phyloP scores from a whole-genome alignment of 2,888 invertebrate species.

The Dryococelus australis region DNA sequence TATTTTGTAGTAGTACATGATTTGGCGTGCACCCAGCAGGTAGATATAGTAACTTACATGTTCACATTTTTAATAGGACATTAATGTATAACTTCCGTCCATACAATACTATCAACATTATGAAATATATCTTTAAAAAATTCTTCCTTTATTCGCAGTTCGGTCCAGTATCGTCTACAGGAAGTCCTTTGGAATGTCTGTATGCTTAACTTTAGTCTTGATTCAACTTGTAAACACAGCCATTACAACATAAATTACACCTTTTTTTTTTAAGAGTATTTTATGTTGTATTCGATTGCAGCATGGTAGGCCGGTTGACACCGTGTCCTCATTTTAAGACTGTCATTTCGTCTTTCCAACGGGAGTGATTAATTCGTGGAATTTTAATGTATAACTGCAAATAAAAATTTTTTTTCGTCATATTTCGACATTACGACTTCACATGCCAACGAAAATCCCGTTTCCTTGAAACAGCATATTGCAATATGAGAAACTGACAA shows the following conservation, averaged over 20 bases:
- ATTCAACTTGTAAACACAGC: not conserved
- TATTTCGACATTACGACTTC: not conserved
- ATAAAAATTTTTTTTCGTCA: not conserved
- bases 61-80: not conserved
- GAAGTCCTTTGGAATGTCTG: not conserved
- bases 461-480: not conserved
- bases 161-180: not conserved
- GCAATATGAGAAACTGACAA: not conserved
- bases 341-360: not conserved
- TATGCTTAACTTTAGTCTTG: constrained; percentile 10
- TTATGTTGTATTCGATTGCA: not conserved
- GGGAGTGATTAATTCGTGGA: not conserved
- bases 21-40: not conserved
- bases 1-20: not conserved
- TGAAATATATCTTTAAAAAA: constrained; percentile 1
- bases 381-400: not conserved
- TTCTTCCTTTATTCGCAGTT: not conserved
- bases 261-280: not conserved
- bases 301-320: constrained; percentile 3
- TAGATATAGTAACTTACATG: not conserved
- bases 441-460: not conserved
- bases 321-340: not conserved
- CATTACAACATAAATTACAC: not conserved
- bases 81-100: not conserved
- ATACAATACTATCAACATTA: not conserved